A percentile compares a stretch with the other conserved stretches of the same genome.
phyloP scores from a whole-genome alignment of 2,113 vertebrate genomes.

The Hippoglossus stenolepis region DNA sequence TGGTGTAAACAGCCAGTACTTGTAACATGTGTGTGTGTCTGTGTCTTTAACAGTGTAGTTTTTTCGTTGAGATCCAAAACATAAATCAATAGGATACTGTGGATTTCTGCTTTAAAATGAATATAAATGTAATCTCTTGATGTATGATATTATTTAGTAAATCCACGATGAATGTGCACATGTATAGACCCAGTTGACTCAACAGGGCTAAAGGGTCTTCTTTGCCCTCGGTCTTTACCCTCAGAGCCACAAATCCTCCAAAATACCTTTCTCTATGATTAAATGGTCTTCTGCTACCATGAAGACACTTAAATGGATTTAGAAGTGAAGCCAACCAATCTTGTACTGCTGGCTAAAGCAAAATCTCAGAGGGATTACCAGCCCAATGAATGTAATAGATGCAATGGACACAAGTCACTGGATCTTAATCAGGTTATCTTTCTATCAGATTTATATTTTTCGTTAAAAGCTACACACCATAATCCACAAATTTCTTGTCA shows the following conservation, averaged over 20 bases:
- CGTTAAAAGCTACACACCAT: background rate
- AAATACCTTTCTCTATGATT: conserved; percentile 68
- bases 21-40: too few relatives aligned
- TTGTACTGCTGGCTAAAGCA: conserved; percentile 16
- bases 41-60: too few relatives aligned
- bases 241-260: conserved; percentile 57
- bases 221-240: conserved; percentile 31
- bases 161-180: background rate
- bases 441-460: background rate
- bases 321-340: conserved; percentile 41
- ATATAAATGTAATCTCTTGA: background rate
- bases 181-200: background rate
- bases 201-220: background rate
- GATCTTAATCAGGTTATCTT: conserved; percentile 36
- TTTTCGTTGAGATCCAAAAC: too few relatives aligned
- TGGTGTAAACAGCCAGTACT: too few relatives aligned
- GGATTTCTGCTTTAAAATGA: background rate
- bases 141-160: background rate
- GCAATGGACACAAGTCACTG: conserved; percentile 24
- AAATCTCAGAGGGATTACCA: conserved; percentile 44
- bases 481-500: background rate
- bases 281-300: conserved; percentile 57
- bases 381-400: conserved; percentile 43
- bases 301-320: conserved; percentile 63
- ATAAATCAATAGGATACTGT: background rate